These are phyloP conservation scores for Cherax quadricarinatus DNA, from an alignment of 1,140 invertebrate species.

Conservation along the genomic window DNA sequence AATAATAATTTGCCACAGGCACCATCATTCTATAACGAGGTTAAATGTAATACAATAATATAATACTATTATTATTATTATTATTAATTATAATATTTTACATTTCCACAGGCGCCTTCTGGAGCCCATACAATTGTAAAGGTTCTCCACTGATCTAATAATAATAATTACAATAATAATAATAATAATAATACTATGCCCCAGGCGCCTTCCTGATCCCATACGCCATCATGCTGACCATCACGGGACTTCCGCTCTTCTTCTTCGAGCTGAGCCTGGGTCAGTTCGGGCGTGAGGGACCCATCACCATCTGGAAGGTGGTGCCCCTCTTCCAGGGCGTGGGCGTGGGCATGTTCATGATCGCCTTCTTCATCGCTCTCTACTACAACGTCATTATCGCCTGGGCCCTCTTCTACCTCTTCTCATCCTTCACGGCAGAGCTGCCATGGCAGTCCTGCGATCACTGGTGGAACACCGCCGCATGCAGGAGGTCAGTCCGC, in stretches of 20 bases:
- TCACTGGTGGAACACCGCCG: constrained; percentile 83
- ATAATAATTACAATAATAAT: no score
- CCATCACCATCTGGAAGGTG: constrained; percentile 79
- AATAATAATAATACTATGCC: no score
- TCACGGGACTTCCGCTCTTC: constrained; percentile 90
- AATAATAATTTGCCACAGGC: no score
- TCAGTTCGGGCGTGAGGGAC: constrained; percentile 85
- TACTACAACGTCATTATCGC: constrained; percentile 92
- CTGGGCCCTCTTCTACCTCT: constrained; percentile 90
- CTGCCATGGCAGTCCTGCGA: constrained; percentile 89
- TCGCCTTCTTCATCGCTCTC: constrained; percentile 88
- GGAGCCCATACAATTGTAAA: no score
- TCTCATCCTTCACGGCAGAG: constrained; percentile 83
- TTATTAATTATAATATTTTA: no score
- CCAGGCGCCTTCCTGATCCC: constrained; percentile 89
- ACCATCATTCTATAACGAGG: no score
- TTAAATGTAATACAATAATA: no score
- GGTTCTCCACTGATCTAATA: no score
- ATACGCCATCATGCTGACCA: constrained; percentile 89
- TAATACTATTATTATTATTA: no score
- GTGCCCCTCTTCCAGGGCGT: constrained; percentile 81
- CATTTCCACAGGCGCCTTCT: no score
- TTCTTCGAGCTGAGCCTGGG: constrained; percentile 91
- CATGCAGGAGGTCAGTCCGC: constrained; percentile 65
- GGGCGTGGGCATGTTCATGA: constrained; percentile 89